These are phyloP conservation scores for Chrysolina haemoptera DNA, from an alignment of 2,888 invertebrate species.

Conservation along the genomic window DNA sequence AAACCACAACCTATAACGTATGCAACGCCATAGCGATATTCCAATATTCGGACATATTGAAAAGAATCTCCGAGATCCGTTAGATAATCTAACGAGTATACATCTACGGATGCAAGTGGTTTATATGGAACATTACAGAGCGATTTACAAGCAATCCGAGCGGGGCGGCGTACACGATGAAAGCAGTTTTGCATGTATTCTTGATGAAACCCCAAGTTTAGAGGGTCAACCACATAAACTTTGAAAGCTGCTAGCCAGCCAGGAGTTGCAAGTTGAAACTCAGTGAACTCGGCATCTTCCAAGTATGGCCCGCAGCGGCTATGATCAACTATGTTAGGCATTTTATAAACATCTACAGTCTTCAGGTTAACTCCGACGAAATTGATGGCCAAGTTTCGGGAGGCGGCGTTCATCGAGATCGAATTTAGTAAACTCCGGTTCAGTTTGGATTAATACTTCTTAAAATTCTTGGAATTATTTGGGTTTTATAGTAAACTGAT, in stretches of 20 bases:
- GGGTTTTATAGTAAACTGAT: not conserved
- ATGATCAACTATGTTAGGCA: slow-evolving; percentile 68
- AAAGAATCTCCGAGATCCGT: slow-evolving; percentile 43
- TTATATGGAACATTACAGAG: slow-evolving; percentile 42
- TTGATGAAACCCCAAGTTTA: slow-evolving; percentile 65
- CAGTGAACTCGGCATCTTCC: slow-evolving; percentile 66
- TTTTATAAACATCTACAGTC: slow-evolving; percentile 66
- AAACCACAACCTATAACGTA: slow-evolving; percentile 27
- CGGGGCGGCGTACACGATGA: slow-evolving; percentile 30
- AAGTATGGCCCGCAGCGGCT: slow-evolving; percentile 55
- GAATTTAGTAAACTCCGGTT: slow-evolving; percentile 45
- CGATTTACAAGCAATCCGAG: slow-evolving; percentile 20
- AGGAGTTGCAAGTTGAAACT: slow-evolving; percentile 63
- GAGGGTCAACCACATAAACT: slow-evolving; percentile 71
- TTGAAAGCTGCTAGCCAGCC: slow-evolving; percentile 65
- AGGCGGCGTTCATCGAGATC: slow-evolving; percentile 46
- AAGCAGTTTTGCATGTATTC: slow-evolving; percentile 67
- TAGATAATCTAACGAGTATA: slow-evolving; percentile 45
- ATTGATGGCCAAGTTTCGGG: slow-evolving; percentile 55
- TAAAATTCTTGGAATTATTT: slow-evolving; percentile 30
- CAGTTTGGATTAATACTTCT: slow-evolving; percentile 33
- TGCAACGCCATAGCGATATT: slow-evolving; percentile 12
- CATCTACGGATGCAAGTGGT: slow-evolving; percentile 49
- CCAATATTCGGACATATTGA: slow-evolving; percentile 45
- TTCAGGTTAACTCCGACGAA: slow-evolving; percentile 63